A percentile compares a stretch with the other conserved stretches of the same genome.
Evolutionary conservation across 2,888 invertebrate species (phyloP).

Genomic region (Eupithecia insigniata): DNA sequence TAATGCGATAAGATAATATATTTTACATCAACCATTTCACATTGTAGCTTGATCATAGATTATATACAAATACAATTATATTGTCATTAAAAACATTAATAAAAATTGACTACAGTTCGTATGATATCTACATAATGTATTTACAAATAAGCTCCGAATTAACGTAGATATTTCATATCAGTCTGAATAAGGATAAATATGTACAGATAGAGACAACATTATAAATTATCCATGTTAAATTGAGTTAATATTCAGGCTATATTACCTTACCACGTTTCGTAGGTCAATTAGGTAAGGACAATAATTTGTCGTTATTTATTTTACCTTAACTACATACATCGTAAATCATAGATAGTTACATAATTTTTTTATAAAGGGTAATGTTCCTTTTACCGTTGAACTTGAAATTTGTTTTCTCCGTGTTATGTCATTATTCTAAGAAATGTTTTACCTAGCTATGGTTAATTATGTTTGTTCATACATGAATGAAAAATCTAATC

Average conservation of each 20-base stretch:
- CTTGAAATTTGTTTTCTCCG: not conserved
- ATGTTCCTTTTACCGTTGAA: not conserved
- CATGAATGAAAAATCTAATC: not conserved
- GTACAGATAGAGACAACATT: conserved; percentile 44
- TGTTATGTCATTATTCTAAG: not conserved
- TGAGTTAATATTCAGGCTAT: conserved; percentile 31
- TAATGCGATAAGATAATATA: conserved; percentile 62
- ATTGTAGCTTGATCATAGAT: conserved; percentile 66
- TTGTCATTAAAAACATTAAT: conserved; percentile 81
- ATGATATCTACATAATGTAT: conserved; percentile 77
- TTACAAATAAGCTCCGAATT: conserved; percentile 81
- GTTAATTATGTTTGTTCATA: not conserved
- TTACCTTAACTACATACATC: not conserved
- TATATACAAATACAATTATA: conserved; percentile 75
- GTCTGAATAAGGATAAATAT: conserved; percentile 68
- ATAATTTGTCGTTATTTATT: not conserved
- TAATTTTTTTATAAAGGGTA: not conserved
- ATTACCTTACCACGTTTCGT: conserved; percentile 18
- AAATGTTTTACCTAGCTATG: too few relatives aligned
- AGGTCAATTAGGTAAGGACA: not conserved
- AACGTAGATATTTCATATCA: conserved; percentile 73
- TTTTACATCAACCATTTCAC: conserved; percentile 74
- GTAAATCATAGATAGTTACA: not conserved
- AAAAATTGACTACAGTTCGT: conserved; percentile 81
- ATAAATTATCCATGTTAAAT: conserved; percentile 38